Evolutionary conservation across 2,888 invertebrate genomes (phyloP).

Genomic region (Carterocephalus palaemon): DNA sequence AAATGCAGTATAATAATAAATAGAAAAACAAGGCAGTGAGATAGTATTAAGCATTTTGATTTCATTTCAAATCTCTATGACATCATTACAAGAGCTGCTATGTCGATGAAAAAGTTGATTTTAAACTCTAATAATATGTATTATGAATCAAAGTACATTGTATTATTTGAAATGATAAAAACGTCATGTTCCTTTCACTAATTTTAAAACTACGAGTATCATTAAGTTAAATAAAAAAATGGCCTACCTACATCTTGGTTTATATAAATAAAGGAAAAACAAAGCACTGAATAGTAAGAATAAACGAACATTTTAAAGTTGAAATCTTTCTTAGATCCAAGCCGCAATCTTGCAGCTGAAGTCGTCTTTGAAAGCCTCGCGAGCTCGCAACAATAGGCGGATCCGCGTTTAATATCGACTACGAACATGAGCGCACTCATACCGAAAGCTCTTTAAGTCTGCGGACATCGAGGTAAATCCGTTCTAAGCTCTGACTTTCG

Average conservation of each 20-base stretch:
- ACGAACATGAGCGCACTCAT: slow-evolving; percentile 14
- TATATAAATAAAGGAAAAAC: no score
- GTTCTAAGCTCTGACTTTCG: neutral
- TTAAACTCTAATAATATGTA: no score
- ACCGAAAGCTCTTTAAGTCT: slow-evolving; percentile 14
- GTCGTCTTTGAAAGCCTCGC: slow-evolving; percentile 7
- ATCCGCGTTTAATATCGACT: slow-evolving; percentile 18
- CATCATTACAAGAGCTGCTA: no score
- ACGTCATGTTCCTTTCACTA: no score
- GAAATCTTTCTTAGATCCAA: slow-evolving; percentile 1
- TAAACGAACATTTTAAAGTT: slow-evolving; percentile 5
- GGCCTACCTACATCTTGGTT: neutral
- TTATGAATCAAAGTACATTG: no score
- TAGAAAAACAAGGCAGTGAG: no score
- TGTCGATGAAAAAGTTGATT: no score
- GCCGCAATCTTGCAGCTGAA: slow-evolving; percentile 13
- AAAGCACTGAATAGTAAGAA: neutral
- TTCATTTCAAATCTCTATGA: no score
- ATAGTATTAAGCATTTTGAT: no score
- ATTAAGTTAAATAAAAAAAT: neutral
- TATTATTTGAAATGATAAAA: no score
- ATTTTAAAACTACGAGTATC: no score
- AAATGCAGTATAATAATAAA: no score
- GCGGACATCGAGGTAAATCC: slow-evolving; percentile 11
- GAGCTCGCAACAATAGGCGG: slow-evolving; percentile 15